Base-by-base conservation (phyloP, 2,113 vertebrate species). In the Anseranas semipalmata region DNA sequence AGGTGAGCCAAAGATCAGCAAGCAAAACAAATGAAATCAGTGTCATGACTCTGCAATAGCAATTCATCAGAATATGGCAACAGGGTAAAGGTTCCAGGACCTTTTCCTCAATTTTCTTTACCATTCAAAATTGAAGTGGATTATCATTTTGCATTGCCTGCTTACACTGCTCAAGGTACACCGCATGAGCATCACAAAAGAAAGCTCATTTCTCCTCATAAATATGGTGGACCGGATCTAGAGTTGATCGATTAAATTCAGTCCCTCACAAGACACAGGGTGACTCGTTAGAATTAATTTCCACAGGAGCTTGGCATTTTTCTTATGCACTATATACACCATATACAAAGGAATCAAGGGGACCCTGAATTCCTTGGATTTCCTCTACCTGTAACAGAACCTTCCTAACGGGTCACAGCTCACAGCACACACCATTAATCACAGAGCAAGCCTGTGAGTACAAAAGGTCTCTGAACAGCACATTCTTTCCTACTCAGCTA, bases 401-500 rank as follows among this genome's bases (percentile, higher is more conserved):
- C 8, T 56, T 33, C 21, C 62, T 10, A 19, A 22, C 0, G 10
- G 53, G 66, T 66, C 92, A 50, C 30, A 37, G 79, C 87, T 76
- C 53, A 25, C 24, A 55, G 19, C 79, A 77, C 84, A 85, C 13
- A 75, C 59, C 83, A 76, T 55, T 76, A 65, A 77, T 59, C 94
- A 58, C 67, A 8, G 85, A 59, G 73, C 65, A 37, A 60, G 43
- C 10, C 53, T 77, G 16, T 10, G 37, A 53, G 76, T 17, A 16
- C 33, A 86, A n/a, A 78, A 72, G 66, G 78, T 87, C 91, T 97
- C 84, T 68, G 86, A 66, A 72, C 50, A 76, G 58, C 15, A 68
- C 52, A 65, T 87, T 89, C 58, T 88, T 85, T 81, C 82, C 60
- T 62, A 45, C 63, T 39, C 73, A 68, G 76, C 48, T 22, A 10